Evolutionary conservation across 2,113 vertebrate genomes (phyloP).

Genomic region (Tinamus guttatus): DNA sequence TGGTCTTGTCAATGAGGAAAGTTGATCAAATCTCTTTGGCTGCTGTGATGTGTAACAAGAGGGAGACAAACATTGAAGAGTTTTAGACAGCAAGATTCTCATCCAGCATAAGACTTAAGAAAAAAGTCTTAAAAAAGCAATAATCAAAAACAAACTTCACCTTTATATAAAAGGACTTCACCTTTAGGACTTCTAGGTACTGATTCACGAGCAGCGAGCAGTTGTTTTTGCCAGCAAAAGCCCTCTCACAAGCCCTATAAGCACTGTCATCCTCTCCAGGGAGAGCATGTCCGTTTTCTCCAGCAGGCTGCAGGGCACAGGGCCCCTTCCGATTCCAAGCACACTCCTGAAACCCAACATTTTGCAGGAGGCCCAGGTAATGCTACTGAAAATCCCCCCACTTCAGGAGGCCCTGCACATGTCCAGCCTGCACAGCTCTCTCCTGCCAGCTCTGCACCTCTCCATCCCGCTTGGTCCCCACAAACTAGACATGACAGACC

Average conservation of each 20-base stretch:
- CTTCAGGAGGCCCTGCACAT: too few species aligned
- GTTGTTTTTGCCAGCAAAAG: neutral
- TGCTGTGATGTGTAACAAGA: conserved; percentile 56
- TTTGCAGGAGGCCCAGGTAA: too few species aligned
- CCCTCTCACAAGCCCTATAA: neutral
- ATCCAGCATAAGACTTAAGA: neutral
- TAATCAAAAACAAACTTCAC: neutral
- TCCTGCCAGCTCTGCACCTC: too few species aligned
- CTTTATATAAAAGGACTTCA: neutral
- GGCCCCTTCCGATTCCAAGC: neutral
- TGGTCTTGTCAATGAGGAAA: conserved; percentile 88
- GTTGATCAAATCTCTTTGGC: conserved; percentile 69
- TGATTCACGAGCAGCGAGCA: accelerated
- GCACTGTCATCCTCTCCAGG: neutral
- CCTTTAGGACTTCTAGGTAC: neutral
- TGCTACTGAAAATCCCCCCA: too few species aligned
- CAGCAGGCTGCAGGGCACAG: neutral
- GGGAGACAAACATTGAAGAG: too few species aligned
- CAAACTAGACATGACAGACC: too few species aligned
- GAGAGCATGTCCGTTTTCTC: accelerated
- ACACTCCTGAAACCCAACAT: too few species aligned
- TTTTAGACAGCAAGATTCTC: too few species aligned
- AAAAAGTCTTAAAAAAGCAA: neutral
- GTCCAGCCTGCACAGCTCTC: too few species aligned
- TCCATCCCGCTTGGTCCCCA: too few species aligned